Evolutionary conservation across 1,140 invertebrate species (phyloP).

Genomic region (Diabrotica undecimpunctata): DNA sequence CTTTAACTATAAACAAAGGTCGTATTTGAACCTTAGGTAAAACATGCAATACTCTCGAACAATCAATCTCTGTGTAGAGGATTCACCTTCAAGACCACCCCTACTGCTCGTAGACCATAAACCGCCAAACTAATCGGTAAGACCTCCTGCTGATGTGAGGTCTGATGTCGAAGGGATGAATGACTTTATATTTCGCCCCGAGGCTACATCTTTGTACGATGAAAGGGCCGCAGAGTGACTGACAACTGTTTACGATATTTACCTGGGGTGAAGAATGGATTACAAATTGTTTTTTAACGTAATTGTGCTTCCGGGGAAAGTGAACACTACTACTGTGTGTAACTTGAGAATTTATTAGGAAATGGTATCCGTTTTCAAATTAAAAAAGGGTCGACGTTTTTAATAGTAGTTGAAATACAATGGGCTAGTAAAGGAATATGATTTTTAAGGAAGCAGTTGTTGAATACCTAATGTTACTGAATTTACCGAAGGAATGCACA

Average conservation of each 20-base stretch:
- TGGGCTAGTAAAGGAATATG: too few species aligned
- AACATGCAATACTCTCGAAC: too few species aligned
- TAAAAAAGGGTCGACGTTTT: too few species aligned
- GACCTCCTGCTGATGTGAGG: neutral
- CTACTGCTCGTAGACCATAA: neutral
- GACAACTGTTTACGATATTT: slow-evolving; percentile 1
- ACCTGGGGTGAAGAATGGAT: neutral
- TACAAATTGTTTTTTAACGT: neutral
- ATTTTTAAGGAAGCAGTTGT: too few species aligned
- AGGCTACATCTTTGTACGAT: neutral
- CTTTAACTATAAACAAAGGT: too few species aligned
- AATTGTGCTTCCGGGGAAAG: neutral
- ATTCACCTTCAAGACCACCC: too few species aligned
- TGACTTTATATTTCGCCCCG: neutral
- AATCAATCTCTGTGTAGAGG: too few species aligned
- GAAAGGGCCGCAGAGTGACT: neutral
- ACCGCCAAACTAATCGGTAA: neutral
- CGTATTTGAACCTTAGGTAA: too few species aligned
- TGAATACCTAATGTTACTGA: too few species aligned
- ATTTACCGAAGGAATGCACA: too few species aligned
- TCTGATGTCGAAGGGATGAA: neutral
- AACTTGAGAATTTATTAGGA: neutral
- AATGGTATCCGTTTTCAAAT: neutral
- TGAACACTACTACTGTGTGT: neutral
- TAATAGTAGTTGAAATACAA: too few species aligned